A percentile compares a stretch with the other conserved stretches of the same genome.
Conservation (phyloP, 2,113 vertebrate species). For the Merops nubicus region DNA sequence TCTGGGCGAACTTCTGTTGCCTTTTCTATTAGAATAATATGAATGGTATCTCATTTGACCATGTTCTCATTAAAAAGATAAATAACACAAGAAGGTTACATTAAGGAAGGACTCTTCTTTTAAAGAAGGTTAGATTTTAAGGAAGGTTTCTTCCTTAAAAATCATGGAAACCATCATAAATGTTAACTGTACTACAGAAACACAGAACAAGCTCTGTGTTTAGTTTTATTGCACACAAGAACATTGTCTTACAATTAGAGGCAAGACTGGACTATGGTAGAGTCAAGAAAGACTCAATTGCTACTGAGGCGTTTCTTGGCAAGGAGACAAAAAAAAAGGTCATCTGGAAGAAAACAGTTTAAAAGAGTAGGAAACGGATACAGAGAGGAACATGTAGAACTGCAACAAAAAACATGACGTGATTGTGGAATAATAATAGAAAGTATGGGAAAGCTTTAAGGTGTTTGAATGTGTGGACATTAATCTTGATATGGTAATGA, state of each 20-base stretch:
- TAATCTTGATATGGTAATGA: not conserved
- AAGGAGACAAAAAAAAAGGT: not conserved
- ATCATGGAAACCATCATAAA: not conserved
- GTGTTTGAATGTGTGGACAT: not conserved
- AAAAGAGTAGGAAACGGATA: not conserved
- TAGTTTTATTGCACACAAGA: not conserved
- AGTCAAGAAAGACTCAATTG: not conserved
- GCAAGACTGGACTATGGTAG: not conserved
- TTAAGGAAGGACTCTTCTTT: not conserved
- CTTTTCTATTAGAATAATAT: not conserved
- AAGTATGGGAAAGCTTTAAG: not conserved
- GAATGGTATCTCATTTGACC: not conserved
- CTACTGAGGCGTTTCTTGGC: not conserved
- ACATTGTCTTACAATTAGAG: not conserved
- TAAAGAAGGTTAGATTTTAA: not conserved
- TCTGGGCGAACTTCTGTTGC: not conserved
- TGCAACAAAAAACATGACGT: not conserved
- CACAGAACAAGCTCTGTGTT: not conserved
- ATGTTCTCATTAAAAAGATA: not conserved
- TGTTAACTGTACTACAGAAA: not conserved
- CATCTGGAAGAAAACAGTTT: not conserved
- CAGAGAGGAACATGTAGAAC: not conserved
- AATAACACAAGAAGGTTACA: not conserved
- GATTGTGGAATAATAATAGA: not conserved
- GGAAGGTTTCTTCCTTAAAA: not conserved